phyloP scores from a whole-genome alignment of 2,113 vertebrate genomes.

The Tichodroma muraria region DNA sequence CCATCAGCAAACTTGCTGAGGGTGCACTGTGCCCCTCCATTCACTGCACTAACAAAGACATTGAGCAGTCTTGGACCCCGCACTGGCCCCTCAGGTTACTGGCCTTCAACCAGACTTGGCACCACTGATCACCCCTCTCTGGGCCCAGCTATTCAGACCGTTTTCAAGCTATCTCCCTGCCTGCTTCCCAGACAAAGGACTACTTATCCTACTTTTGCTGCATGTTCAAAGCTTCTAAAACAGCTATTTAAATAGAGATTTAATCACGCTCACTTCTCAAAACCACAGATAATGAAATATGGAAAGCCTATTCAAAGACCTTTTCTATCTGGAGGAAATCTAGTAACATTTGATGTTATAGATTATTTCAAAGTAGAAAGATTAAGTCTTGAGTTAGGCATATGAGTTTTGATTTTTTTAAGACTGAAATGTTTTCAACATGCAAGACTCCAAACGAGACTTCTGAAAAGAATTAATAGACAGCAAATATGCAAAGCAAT shows the following conservation, averaged over 20 bases:
- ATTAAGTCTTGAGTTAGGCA: not conserved
- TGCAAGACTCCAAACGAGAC: not conserved
- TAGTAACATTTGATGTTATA: not conserved
- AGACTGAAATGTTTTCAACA: not conserved
- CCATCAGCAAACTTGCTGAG: not conserved
- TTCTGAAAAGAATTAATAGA: not conserved
- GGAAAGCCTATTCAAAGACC: not conserved
- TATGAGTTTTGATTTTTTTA: not conserved
- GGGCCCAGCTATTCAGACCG: not conserved
- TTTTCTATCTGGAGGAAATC: not conserved
- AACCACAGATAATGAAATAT: not conserved
- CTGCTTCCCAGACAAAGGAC: not conserved
- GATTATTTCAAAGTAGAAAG: not conserved
- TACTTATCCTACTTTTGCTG: not conserved
- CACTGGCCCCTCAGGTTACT: not conserved
- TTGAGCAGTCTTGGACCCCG: not conserved
- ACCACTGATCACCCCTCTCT: too few relatives aligned
- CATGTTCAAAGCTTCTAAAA: not conserved
- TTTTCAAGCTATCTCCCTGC: not conserved
- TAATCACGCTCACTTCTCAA: not conserved
- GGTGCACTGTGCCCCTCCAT: not conserved
- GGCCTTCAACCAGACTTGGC: not conserved
- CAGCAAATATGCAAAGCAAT: not conserved
- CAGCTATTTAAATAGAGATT: not conserved
- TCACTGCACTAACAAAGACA: not conserved